Percentiles rank a stretch among this genome's conserved stretches.
These are phyloP conservation scores for Neolamprologus sp. DNA, from an alignment of 2,113 vertebrate genomes.

Conservation along the genomic window DNA sequence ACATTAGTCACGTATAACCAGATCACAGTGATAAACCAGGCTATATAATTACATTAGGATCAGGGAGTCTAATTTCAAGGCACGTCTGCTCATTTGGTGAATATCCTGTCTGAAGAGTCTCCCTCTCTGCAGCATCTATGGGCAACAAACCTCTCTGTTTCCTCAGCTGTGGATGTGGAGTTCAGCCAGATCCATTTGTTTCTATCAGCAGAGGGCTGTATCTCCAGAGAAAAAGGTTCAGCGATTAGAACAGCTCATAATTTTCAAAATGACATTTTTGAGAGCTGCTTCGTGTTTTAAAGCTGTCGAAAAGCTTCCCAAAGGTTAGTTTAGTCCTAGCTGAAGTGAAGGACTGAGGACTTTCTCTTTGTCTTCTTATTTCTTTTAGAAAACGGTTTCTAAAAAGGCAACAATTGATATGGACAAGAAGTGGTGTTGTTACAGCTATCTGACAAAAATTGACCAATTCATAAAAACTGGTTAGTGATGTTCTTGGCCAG, in stretches of 20 bases:
- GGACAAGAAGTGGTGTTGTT: background rate
- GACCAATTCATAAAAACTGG: background rate
- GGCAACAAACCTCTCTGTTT: background rate
- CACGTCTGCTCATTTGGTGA: background rate
- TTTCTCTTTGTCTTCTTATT: background rate
- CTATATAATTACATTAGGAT: background rate
- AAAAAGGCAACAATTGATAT: background rate
- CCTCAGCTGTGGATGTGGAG: conserved; percentile 5
- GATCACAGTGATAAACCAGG: background rate
- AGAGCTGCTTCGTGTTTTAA: background rate
- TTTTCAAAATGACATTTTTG: background rate
- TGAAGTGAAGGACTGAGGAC: background rate
- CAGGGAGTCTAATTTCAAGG: background rate
- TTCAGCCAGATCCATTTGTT: conserved; percentile 15
- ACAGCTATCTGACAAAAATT: background rate
- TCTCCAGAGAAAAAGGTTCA: background rate
- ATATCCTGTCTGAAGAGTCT: background rate
- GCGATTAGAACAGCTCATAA: background rate
- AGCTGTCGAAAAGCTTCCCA: background rate
- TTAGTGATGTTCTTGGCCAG: background rate
- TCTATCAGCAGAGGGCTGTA: background rate
- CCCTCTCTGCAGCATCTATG: background rate
- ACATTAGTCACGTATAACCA: background rate
- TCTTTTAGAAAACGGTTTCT: background rate
- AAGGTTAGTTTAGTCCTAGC: background rate